Conservation (phyloP, 1,140 invertebrate genomes). For the Nylanderia fulva region DNA sequence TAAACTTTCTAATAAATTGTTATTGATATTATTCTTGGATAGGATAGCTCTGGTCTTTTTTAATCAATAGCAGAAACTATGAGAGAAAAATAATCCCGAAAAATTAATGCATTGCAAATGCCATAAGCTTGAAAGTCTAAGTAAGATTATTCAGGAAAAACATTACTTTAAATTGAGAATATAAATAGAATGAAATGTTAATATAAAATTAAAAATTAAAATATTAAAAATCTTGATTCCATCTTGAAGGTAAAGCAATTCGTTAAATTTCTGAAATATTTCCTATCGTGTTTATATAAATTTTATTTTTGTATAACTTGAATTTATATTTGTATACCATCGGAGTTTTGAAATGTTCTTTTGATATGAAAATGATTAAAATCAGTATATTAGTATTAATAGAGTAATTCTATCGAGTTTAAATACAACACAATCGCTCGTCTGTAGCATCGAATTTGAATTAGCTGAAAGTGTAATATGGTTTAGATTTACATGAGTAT, state of each 20-base stretch:
- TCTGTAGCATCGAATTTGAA: constrained; percentile 8
- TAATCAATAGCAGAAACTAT: not conserved
- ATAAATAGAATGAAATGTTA: not conserved
- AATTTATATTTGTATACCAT: not conserved
- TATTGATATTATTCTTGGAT: constrained; percentile 18
- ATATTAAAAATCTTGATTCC: not conserved
- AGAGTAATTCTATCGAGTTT: not conserved
- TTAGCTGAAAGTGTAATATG: not conserved
- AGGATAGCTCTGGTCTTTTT: not conserved
- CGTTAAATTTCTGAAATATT: not conserved
- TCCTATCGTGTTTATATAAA: not conserved
- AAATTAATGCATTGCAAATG: constrained; percentile 20
- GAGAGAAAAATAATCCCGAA: not conserved
- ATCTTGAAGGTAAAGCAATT: not conserved
- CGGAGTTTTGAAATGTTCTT: not conserved
- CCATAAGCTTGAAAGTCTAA: not conserved
- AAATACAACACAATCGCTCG: constrained; percentile 14
- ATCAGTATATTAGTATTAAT: not conserved
- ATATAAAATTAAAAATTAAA: not conserved
- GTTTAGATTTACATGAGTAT: constrained; percentile 3
- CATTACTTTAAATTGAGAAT: not conserved
- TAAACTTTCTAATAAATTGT: not conserved
- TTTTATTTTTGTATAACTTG: not conserved
- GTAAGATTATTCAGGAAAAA: not conserved
- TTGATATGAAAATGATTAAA: constrained; percentile 1